A percentile compares a stretch with the other conserved stretches of the same genome.
Evolutionary conservation across 2,888 invertebrate species (phyloP).

Genomic region (Gymnosoma rotundatum): DNA sequence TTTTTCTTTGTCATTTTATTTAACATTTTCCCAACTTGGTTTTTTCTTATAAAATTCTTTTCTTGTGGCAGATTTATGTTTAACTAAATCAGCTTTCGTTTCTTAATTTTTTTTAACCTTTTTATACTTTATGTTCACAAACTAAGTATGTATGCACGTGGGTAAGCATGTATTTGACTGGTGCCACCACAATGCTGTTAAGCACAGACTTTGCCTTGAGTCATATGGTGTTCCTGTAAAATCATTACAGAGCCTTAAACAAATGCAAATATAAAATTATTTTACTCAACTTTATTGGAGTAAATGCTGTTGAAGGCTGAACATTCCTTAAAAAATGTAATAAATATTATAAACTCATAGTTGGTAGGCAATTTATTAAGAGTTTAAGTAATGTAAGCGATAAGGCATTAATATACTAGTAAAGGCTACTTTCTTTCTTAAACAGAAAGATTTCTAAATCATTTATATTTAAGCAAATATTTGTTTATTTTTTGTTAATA

Average conservation of each 20-base stretch:
- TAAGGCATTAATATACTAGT: too few species aligned
- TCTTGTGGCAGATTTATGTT: constrained; percentile 69
- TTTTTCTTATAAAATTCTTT: constrained; percentile 49
- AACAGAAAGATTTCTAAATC: too few species aligned
- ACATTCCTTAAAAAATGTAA: neutral
- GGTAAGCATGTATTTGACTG: neutral
- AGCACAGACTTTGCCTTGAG: constrained; percentile 56
- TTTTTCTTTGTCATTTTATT: constrained; percentile 41
- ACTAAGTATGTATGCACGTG: neutral
- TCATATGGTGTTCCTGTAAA: constrained; percentile 30
- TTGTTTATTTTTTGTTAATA: too few species aligned
- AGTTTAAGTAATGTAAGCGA: too few species aligned
- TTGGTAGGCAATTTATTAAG: too few species aligned
- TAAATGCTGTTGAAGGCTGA: too few species aligned
- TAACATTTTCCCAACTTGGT: constrained; percentile 27
- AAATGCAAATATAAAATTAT: neutral
- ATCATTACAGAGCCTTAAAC: constrained; percentile 19
- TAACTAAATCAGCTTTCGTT: constrained; percentile 60
- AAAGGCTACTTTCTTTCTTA: too few species aligned
- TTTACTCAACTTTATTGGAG: neutral
- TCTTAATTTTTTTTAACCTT: constrained; percentile 32
- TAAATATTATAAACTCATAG: too few species aligned
- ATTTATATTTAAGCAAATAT: too few species aligned
- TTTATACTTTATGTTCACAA: constrained; percentile 11
- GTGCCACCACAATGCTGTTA: constrained; percentile 61